Evolutionary conservation across 2,888 invertebrate genomes (phyloP), one percentile per base, ranked within the genome.

Genomic region (Ephialtes manifestator): DNA sequence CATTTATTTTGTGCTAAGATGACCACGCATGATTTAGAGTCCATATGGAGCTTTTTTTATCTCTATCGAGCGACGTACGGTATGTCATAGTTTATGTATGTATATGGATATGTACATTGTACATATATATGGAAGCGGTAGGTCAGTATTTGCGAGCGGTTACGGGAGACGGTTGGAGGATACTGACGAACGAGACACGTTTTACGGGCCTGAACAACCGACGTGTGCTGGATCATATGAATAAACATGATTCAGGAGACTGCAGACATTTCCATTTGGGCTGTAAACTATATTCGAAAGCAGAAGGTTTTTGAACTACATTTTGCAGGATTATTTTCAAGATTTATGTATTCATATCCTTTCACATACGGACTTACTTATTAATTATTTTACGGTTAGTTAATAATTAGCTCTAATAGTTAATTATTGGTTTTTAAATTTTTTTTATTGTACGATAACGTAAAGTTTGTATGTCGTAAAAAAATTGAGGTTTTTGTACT

Each of bases 11-110:
- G 18, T 20, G 31, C 18, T 75, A 48, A 75, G 46, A 68, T 35
- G 48, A 48, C 31, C 10, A 24, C 70, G 53, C 28, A 51, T n/a
- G 51, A 11, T n/a, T 8, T 88, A 88, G 85, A 88, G 89, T 90
- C 90, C 90, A 90, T 90, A 90, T 90, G 88, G 88, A 88, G 88
- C 90, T 90, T 89, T 90, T 90, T 89, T 87, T 71, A 53, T 35
- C 31, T 35, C 8, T 51, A 71, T 8, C 28, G 11, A 11, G 28
- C 24, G 20, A 8, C 13, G 11, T 58, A 28, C n/a, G 24, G 24
- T 18, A 55, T 55, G 20, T 55, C 11, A 24, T 58, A 28, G 11
- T 24, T 28, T 58, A 58, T 10, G 58, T 75, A 71, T 48, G 48
- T 46, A 43, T 10, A 1, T 24, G 24, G 24, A 24, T 1, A 39